These are phyloP conservation scores for Acrossocheilus wenchowensis DNA, from an alignment of 2,797 vertebrate species.

Conservation along the genomic window DNA sequence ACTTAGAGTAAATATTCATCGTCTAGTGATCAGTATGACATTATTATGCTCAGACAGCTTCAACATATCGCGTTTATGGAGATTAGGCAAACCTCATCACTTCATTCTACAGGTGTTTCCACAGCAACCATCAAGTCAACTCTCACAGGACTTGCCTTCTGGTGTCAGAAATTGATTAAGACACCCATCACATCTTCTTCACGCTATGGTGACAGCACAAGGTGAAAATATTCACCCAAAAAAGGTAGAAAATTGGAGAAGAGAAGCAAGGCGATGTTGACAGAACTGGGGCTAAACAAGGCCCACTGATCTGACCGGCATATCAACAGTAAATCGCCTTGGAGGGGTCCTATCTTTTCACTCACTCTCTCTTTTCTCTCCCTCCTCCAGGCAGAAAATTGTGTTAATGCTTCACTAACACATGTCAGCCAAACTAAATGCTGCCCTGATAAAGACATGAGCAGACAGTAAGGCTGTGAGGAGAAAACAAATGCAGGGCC, in stretches of 20 bases:
- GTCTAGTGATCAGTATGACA: not conserved
- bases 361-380: conserved; percentile 53
- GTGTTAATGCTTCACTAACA: conserved; percentile 73
- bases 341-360: conserved; percentile 62
- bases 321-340: conserved; percentile 50
- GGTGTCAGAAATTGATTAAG: conserved; percentile 52
- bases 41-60: not conserved
- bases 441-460: conserved; percentile 70
- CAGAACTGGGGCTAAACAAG: conserved; percentile 52
- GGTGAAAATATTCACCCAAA: conserved; percentile 55
- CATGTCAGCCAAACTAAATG: conserved; percentile 69
- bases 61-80: conserved; percentile 17
- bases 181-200: conserved; percentile 51
- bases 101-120: conserved; percentile 60
- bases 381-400: conserved; percentile 57
- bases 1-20: not conserved
- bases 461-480: conserved; percentile 66
- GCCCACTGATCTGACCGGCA: conserved; percentile 46
- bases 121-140: conserved; percentile 49
- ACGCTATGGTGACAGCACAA: conserved; percentile 53
- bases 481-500: conserved; percentile 60
- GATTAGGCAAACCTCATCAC: conserved; percentile 40
- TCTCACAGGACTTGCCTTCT: conserved; percentile 21
- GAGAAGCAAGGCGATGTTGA: conserved; percentile 34
- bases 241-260: conserved; percentile 24